A percentile compares a stretch with the other conserved stretches of the same genome.
Evolutionary conservation across 2,797 vertebrate genomes (phyloP).

Genomic region (Tiaroga cobitis): DNA sequence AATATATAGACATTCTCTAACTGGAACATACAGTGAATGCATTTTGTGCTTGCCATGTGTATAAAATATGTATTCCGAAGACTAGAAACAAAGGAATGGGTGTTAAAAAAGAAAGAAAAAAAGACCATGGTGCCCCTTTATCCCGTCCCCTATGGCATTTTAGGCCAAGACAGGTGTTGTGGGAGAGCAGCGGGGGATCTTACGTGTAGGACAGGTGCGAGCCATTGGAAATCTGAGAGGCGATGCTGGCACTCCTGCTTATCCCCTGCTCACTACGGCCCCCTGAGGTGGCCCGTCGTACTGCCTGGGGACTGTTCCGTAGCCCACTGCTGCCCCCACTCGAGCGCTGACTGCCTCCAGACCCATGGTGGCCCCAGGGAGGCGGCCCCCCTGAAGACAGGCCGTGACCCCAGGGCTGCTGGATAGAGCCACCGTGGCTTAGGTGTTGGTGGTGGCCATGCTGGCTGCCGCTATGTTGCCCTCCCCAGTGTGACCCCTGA

Average conservation of each 20-base stretch:
- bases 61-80: constrained; percentile 8
- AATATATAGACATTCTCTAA: background rate
- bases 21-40: background rate
- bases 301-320: constrained; percentile 97
- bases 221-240: constrained; percentile 99
- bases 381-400: constrained; percentile 90
- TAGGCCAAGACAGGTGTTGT: constrained; percentile 48
- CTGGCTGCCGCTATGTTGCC: constrained; percentile 69
- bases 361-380: constrained; percentile 92
- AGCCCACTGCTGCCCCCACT: constrained; percentile 89
- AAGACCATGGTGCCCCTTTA: constrained; percentile 25
- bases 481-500: constrained; percentile 90
- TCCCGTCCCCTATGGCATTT: constrained; percentile 33
- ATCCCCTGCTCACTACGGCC: constrained; percentile 96
- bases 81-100: constrained; percentile 34
- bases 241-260: constrained; percentile 99
- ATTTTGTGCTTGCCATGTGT: constrained; percentile 29
- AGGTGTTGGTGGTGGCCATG: constrained; percentile 71
- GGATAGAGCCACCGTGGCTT: constrained; percentile 75
- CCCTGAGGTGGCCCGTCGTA: constrained; percentile 96
- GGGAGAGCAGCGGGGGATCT: constrained; percentile 60
- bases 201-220: constrained; percentile 98
- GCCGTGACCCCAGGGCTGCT: constrained; percentile 92
- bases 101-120: constrained; percentile 43
- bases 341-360: constrained; percentile 90